A percentile compares a stretch with the other conserved stretches of the same genome.
phyloP scores from a whole-genome alignment of 2,797 vertebrate genomes.

The Gambusia yucatana region DNA sequence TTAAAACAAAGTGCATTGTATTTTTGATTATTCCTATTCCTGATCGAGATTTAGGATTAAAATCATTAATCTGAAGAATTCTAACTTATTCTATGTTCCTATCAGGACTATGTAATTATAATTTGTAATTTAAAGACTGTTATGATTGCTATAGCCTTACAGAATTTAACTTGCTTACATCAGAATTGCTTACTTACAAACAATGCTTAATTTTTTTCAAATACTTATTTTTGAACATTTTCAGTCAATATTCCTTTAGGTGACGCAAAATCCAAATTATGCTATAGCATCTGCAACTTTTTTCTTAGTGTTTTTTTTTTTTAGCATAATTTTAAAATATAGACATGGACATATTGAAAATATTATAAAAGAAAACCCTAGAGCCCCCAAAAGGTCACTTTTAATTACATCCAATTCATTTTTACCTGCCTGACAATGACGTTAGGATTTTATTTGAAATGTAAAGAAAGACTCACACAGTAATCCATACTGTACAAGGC shows the following conservation, averaged over 20 bases:
- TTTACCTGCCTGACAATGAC: not conserved
- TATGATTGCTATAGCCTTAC: constrained; percentile 28
- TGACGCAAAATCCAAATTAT: not conserved
- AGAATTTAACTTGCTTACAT: constrained; percentile 16
- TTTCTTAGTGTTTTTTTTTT: too few relatives aligned
- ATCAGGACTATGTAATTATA: constrained; percentile 35
- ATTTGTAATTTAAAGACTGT: constrained; percentile 62
- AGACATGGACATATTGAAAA: not conserved
- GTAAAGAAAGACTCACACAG: not conserved
- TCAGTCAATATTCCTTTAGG: not conserved
- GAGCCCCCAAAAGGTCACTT: not conserved
- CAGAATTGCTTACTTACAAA: not conserved
- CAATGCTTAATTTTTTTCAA: not conserved
- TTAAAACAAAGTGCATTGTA: not conserved
- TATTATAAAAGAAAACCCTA: not conserved
- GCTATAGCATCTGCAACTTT: not conserved
- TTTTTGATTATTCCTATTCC: not conserved
- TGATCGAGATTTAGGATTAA: not conserved
- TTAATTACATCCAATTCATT: not conserved
- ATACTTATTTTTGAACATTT: not conserved
- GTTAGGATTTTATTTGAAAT: not conserved
- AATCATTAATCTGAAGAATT: not conserved
- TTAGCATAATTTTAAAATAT: not conserved
- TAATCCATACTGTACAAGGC: not conserved
- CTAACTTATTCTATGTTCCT: constrained; percentile 51